Evolutionary conservation across 1,140 invertebrate species (phyloP), one percentile per base, ranked within the genome.

Genomic region (Drosophila ananassae): DNA sequence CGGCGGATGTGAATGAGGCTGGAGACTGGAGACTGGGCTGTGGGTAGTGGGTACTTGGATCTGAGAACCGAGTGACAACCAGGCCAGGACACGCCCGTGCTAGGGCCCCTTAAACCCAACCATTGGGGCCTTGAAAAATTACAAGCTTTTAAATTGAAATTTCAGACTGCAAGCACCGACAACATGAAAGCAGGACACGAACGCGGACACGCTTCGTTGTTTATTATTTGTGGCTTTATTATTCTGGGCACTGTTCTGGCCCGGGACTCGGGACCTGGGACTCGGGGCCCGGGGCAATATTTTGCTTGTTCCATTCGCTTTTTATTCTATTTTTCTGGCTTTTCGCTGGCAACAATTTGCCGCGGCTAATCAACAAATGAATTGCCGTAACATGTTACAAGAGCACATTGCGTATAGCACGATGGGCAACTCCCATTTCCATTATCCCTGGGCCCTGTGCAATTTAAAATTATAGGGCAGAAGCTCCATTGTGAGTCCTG

Each of bases 301-400:
- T 74, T 58, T 44, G 24, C 41, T 50, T 68, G 41, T 56, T 56
- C 12, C 48, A 37, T 34, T 21, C 39, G 8, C 10, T 21, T 41
- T 63, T 51, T 51, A 39, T 44, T 58, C 28, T 51, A 22, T 28
- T 28, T n/a, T 61, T 34, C 28, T 47, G 22, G 13, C 22, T 47
- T 21, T 22, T 47, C 7, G 59, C 39, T 37, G 60, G 34, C 46
- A 57, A 62, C 59, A 77, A 68, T 51, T 79, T 48, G 77, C 73
- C 56, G 48, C 59, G 62, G 81, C 80, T 85, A 84, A 84, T 84
- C 81, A 84, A 80, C 73, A 75, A 69, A 63, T 83, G 76, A 79
- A 83, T 79, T 76, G 61, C 72, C 59, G 52, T 64, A 68, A 72
- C 69, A 83, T 50, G 60, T 61, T 62, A 79, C 60, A 48, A 56